A percentile compares a stretch with the other conserved stretches of the same genome.
phyloP scores from a whole-genome alignment of 2,888 invertebrate genomes.

The Cryptosula pallasiana region DNA sequence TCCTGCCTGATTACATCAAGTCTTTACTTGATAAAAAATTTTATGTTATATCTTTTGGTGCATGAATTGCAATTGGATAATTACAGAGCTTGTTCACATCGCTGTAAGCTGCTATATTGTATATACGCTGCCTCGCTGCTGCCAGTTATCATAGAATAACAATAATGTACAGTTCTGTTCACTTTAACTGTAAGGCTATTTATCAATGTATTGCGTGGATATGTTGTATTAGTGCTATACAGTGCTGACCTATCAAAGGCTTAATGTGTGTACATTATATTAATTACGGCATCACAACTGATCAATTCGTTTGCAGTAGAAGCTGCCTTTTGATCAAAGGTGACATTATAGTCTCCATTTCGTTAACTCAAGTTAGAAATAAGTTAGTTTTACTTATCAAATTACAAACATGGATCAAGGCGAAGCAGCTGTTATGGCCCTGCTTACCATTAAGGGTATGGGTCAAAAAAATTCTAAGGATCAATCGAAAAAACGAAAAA shows the following conservation, averaged over 20 bases:
- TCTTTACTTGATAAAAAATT: neutral
- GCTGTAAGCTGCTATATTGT: neutral
- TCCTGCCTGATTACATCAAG: neutral
- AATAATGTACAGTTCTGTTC: neutral
- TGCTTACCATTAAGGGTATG: constrained; percentile 17
- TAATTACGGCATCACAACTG: neutral
- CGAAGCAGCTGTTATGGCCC: constrained; percentile 20
- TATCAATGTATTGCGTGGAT: neutral
- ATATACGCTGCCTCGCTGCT: neutral
- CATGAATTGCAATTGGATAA: neutral
- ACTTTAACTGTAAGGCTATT: neutral
- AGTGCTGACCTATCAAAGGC: neutral
- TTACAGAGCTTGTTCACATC: neutral
- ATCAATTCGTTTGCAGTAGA: neutral
- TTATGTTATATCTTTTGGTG: neutral
- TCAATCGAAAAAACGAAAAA: neutral
- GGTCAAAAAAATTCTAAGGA: constrained; percentile 8
- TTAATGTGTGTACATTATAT: neutral
- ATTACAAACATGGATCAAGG: constrained; percentile 11
- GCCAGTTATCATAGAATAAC: neutral
- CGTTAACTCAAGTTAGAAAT: too few species aligned
- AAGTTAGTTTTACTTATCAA: too few species aligned
- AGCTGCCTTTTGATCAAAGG: neutral
- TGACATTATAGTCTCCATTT: too few species aligned
- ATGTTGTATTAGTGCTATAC: neutral